Evolutionary conservation across 2,797 vertebrate genomes (phyloP).

Genomic region (Clangula hyemalis): DNA sequence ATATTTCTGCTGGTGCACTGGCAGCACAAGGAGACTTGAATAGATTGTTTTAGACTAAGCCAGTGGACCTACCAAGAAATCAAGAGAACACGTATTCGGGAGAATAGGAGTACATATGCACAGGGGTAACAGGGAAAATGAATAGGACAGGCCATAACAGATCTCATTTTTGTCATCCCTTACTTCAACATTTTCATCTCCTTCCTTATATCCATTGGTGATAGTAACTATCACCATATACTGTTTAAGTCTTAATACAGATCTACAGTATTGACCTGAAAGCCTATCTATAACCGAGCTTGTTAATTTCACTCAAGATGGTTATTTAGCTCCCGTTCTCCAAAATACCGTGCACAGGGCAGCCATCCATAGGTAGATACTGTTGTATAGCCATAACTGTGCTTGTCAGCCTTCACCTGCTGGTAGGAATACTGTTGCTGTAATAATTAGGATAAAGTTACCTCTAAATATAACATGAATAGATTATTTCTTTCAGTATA

Average conservation of each 20-base stretch:
- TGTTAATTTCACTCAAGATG: neutral
- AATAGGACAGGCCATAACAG: neutral
- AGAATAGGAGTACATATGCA: neutral
- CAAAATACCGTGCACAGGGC: neutral
- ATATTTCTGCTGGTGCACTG: accelerated
- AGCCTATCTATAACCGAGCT: too few relatives aligned
- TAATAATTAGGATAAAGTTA: neutral
- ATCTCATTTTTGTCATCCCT: neutral
- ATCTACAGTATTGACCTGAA: too few relatives aligned
- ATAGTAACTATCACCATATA: neutral
- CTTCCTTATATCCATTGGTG: neutral
- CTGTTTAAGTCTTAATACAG: neutral
- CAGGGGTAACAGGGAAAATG: neutral
- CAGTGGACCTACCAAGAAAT: neutral
- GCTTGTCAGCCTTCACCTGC: neutral
- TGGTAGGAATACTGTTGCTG: neutral
- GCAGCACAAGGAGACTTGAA: neutral
- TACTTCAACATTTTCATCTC: neutral
- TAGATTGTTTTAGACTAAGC: neutral
- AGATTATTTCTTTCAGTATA: neutral
- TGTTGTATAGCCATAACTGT: neutral
- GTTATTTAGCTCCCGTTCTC: neutral
- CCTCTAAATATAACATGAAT: neutral
- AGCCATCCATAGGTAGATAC: neutral
- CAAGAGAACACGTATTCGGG: neutral